These are phyloP conservation scores for Epizoanthus rinbou DNA, from an alignment of 92 coral and sea anemone genomes.

Conservation along the genomic window DNA sequence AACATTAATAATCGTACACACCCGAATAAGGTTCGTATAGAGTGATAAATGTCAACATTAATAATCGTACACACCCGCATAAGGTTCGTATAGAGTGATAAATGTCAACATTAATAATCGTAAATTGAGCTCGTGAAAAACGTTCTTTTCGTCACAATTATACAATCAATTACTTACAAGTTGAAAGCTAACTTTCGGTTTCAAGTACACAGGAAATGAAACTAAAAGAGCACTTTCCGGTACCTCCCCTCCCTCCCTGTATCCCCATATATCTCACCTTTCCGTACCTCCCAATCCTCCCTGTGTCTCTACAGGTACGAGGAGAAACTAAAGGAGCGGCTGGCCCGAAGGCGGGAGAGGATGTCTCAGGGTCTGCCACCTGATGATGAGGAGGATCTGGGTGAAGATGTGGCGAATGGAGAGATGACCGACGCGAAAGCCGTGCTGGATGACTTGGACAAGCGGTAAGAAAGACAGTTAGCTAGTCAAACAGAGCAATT, in stretches of 20 bases:
- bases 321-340: conserved; percentile 86
- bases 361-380: conserved; percentile 91
- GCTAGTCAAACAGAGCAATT: neutral
- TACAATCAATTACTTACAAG: no score
- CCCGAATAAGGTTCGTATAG: no score
- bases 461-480: conserved; percentile 53
- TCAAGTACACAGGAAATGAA: no score
- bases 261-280: neutral
- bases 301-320: conserved; percentile 64
- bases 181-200: no score
- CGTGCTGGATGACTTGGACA: conserved; percentile 80
- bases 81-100: no score
- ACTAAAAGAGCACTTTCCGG: no score
- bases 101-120: no score
- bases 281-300: neutral
- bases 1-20: no score
- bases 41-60: no score
- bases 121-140: no score
- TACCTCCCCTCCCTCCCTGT: neutral
- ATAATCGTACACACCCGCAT: no score
- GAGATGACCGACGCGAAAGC: conserved; percentile 66
- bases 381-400: conserved; percentile 87
- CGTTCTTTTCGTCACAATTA: no score
- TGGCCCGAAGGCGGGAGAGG: conserved; percentile 91
- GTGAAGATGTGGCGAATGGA: conserved; percentile 46